Evolutionary conservation across 2,888 invertebrate species (phyloP).

Genomic region (Chrysotoxum bicinctum): DNA sequence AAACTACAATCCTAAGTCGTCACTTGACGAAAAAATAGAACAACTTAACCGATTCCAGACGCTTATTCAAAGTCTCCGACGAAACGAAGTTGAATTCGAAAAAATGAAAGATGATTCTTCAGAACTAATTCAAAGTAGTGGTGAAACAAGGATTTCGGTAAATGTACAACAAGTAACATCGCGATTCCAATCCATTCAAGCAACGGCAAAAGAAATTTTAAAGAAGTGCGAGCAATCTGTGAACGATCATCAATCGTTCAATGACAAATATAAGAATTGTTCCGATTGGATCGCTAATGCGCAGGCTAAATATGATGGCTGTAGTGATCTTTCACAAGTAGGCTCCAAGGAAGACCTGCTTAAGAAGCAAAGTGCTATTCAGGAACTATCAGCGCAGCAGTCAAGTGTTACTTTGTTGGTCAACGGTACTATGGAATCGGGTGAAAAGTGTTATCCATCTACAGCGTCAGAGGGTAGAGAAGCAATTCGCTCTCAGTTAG

Average conservation of each 20-base stretch:
- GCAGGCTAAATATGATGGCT: constrained; percentile 87
- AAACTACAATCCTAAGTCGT: constrained; percentile 91
- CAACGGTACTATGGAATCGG: constrained; percentile 92
- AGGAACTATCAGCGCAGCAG: constrained; percentile 89
- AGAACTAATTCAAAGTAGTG: constrained; percentile 91
- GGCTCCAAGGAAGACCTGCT: constrained; percentile 87
- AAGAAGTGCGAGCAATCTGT: constrained; percentile 96
- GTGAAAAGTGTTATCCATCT: constrained; percentile 92
- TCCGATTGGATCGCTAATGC: constrained; percentile 90
- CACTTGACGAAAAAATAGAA: constrained; percentile 94
- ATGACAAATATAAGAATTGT: constrained; percentile 92
- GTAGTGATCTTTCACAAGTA: constrained; percentile 85
- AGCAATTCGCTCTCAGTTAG: constrained; percentile 90
- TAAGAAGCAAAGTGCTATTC: constrained; percentile 87
- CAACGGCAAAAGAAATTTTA: constrained; percentile 93
- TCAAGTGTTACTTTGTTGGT: constrained; percentile 88
- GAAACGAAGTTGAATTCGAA: constrained; percentile 93
- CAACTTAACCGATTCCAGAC: constrained; percentile 95
- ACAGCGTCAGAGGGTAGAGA: constrained; percentile 95
- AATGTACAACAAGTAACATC: constrained; percentile 95
- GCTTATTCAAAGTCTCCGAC: constrained; percentile 89
- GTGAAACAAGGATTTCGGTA: constrained; percentile 92
- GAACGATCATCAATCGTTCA: constrained; percentile 89
- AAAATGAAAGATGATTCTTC: constrained; percentile 92
- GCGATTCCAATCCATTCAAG: constrained; percentile 93